A percentile compares a stretch with the other conserved stretches of the same genome.
These are phyloP conservation scores for Melieria crassipennis DNA, from an alignment of 2,888 invertebrate genomes.

Conservation along the genomic window DNA sequence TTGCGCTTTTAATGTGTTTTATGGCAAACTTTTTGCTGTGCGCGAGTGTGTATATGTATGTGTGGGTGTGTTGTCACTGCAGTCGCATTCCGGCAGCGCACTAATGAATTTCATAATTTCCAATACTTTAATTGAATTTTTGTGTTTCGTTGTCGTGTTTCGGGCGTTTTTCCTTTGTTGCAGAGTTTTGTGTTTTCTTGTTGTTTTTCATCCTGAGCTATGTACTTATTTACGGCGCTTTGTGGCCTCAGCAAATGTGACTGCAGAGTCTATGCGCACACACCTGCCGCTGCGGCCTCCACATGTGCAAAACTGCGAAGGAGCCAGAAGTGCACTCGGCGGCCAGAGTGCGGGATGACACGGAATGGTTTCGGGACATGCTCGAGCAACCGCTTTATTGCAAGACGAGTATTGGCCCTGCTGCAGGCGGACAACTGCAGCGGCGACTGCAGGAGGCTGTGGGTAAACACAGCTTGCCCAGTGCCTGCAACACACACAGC, in stretches of 20 bases:
- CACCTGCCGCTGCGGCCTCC: neutral
- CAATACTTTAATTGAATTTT: slow-evolving; percentile 27
- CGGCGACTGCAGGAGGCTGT: slow-evolving; percentile 25
- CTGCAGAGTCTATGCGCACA: neutral
- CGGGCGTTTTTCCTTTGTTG: neutral
- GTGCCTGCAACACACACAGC: slow-evolving; percentile 18
- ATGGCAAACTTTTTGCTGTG: slow-evolving; percentile 23
- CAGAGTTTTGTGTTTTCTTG: neutral
- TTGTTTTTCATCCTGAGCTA: neutral
- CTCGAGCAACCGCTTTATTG: slow-evolving; percentile 29
- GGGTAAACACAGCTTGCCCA: slow-evolving; percentile 32
- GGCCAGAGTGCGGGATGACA: slow-evolving; percentile 10
- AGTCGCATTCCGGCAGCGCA: slow-evolving; percentile 9
- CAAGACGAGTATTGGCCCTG: slow-evolving; percentile 20
- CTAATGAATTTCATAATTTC: slow-evolving; percentile 33
- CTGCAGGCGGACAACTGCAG: slow-evolving; percentile 13
- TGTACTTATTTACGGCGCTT: slow-evolving; percentile 16
- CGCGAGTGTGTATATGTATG: neutral
- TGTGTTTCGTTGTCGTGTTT: slow-evolving; percentile 15
- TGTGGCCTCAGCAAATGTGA: neutral
- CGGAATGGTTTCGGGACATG: slow-evolving; percentile 21
- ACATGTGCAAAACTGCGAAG: neutral
- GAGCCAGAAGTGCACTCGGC: neutral
- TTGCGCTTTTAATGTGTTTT: slow-evolving; percentile 40
- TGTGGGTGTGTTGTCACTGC: too few relatives aligned